phyloP scores from a whole-genome alignment of 1,140 invertebrate species.

The Trachymyrmex cornetzi region DNA sequence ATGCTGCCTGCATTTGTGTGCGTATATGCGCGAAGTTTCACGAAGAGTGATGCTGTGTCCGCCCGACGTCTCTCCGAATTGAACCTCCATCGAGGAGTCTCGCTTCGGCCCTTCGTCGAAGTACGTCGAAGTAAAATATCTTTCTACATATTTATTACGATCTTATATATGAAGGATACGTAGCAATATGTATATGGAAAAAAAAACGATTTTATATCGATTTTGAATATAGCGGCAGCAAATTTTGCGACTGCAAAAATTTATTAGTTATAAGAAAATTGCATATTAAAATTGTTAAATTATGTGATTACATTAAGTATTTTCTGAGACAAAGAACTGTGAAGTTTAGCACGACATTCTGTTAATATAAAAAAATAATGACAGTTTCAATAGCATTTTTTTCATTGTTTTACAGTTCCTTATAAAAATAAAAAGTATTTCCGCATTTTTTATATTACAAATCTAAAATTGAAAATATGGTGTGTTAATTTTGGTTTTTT shows the following conservation, averaged over 20 bases:
- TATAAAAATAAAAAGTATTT: no score
- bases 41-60: constrained; percentile 51
- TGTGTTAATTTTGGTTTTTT: no score
- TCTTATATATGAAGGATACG: background rate
- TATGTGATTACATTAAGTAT: background rate
- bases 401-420: no score
- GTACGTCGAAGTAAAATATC: background rate
- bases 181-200: background rate
- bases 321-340: background rate
- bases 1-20: background rate
- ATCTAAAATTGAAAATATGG: no score
- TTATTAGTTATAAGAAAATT: background rate
- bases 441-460: no score
- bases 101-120: constrained; percentile 19
- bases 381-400: no score
- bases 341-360: no score
- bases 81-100: constrained; percentile 21
- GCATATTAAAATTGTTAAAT: background rate
- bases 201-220: background rate
- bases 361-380: no score
- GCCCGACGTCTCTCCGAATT: constrained; percentile 15
- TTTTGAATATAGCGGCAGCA: background rate
- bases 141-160: no score
- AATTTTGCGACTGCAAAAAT: background rate
- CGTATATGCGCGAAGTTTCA: constrained; percentile 38